phyloP scores from a whole-genome alignment of 2,113 vertebrate genomes.

The Oncorhynchus mykiss region DNA sequence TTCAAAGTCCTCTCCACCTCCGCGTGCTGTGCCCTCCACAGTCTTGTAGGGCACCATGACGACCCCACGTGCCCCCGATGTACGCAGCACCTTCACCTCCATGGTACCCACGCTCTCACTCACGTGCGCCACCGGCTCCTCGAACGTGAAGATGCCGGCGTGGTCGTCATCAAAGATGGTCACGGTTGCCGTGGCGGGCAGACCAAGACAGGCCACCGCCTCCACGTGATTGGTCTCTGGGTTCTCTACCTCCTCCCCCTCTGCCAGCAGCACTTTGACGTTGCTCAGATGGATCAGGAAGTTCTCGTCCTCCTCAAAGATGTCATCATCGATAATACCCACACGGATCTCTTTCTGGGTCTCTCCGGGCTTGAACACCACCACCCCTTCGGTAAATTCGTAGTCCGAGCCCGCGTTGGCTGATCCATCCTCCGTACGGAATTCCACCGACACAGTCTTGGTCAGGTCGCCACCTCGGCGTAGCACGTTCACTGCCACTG shows the following conservation, averaged over 20 bases:
- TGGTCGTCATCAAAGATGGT: slow-evolving; percentile 99
- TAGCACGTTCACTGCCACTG: slow-evolving; percentile 88
- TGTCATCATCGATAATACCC: slow-evolving; percentile 96
- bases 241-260: slow-evolving; percentile 75
- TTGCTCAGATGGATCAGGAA: slow-evolving; percentile 95
- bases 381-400: slow-evolving; percentile 94
- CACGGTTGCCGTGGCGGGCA: slow-evolving; percentile 86
- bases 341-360: slow-evolving; percentile 92
- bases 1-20: slow-evolving; percentile 95
- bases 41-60: slow-evolving; percentile 96
- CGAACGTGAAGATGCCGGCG: slow-evolving; percentile 97
- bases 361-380: slow-evolving; percentile 94
- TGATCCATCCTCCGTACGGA: slow-evolving; percentile 95
- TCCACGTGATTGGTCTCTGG: slow-evolving; percentile 79
- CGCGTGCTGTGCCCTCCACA: slow-evolving; percentile 89
- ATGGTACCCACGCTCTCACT: slow-evolving; percentile 96
- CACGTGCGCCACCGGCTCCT: slow-evolving; percentile 88
- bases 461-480: slow-evolving; percentile 88
- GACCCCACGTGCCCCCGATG: slow-evolving; percentile 92
- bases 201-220: slow-evolving; percentile 81
- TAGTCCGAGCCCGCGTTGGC: slow-evolving; percentile 98
- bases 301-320: slow-evolving; percentile 98
- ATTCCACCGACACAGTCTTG: slow-evolving; percentile 88
- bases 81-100: slow-evolving; percentile 96
- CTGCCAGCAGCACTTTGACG: slow-evolving; percentile 77